These are phyloP conservation scores for Threskiornis aethiopicus DNA, from an alignment of 2,797 vertebrate genomes.

Conservation along the genomic window DNA sequence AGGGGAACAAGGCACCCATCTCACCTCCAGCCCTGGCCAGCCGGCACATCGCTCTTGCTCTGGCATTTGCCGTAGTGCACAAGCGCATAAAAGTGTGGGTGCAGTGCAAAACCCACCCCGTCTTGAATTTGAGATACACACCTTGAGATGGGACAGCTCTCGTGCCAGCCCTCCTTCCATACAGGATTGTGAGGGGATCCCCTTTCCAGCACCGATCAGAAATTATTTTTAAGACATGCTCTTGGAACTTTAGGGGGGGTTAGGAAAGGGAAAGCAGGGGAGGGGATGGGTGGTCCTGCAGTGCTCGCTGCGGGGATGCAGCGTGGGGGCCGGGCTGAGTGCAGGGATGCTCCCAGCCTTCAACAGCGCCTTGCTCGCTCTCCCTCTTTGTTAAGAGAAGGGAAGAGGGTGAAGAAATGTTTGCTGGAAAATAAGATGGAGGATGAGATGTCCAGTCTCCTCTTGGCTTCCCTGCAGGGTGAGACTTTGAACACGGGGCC, in stretches of 20 bases:
- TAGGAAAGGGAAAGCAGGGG: not conserved
- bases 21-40: not conserved
- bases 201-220: not conserved
- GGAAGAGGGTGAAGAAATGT: not conserved
- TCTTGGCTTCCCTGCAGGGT: not conserved
- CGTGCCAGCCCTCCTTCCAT: not conserved
- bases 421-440: not conserved
- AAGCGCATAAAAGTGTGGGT: not conserved
- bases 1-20: rapidly evolving
- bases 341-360: not conserved
- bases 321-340: not conserved
- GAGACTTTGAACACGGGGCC: not conserved
- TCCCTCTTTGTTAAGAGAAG: not conserved
- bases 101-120: rapidly evolving
- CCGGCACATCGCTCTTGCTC: rapidly evolving
- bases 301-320: rapidly evolving
- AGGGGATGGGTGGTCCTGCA: not conserved
- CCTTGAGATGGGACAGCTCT: not conserved
- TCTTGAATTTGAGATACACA: not conserved
- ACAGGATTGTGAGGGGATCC: not conserved
- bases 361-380: rapidly evolving
- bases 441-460: not conserved
- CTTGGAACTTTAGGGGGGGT: not conserved
- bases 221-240: not conserved
- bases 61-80: not conserved